Percentiles rank a stretch among this genome's conserved stretches.
These are phyloP conservation scores for Athalia rosae DNA, from an alignment of 2,888 invertebrate genomes.

Conservation along the genomic window DNA sequence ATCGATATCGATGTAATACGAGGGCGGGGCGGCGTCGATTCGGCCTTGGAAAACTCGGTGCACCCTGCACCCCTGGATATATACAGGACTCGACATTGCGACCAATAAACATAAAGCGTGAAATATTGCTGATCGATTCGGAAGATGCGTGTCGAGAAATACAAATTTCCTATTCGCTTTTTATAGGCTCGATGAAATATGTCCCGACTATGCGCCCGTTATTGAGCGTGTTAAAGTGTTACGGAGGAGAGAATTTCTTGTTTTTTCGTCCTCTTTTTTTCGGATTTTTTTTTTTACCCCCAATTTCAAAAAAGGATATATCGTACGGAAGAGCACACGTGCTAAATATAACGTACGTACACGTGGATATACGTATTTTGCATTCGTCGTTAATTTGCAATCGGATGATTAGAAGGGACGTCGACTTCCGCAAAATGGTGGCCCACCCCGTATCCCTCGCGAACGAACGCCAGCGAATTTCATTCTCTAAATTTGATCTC, in stretches of 20 bases:
- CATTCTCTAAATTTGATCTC: too few species aligned
- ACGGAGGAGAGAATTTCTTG: background rate
- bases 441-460: too few species aligned
- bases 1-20: constrained; percentile 31
- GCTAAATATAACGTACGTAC: too few species aligned
- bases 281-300: too few species aligned
- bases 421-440: too few species aligned
- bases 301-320: too few species aligned
- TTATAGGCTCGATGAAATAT: constrained; percentile 46
- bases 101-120: constrained; percentile 65
- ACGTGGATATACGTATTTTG: too few species aligned
- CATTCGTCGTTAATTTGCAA: too few species aligned
- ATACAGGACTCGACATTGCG: constrained; percentile 49
- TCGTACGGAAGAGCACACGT: too few species aligned
- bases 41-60: background rate
- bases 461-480: too few species aligned
- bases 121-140: constrained; percentile 65
- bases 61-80: constrained; percentile 20
- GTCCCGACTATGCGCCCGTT: constrained; percentile 17
- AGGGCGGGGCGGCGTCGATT: constrained; percentile 1
- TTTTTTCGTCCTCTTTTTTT: too few species aligned
- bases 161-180: constrained; percentile 46
- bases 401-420: too few species aligned
- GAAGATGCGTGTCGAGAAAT: constrained; percentile 48
- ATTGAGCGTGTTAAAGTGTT: constrained; percentile 4